Evolutionary conservation across 1,140 invertebrate species (phyloP).

Genomic region (Amyelois transitella): DNA sequence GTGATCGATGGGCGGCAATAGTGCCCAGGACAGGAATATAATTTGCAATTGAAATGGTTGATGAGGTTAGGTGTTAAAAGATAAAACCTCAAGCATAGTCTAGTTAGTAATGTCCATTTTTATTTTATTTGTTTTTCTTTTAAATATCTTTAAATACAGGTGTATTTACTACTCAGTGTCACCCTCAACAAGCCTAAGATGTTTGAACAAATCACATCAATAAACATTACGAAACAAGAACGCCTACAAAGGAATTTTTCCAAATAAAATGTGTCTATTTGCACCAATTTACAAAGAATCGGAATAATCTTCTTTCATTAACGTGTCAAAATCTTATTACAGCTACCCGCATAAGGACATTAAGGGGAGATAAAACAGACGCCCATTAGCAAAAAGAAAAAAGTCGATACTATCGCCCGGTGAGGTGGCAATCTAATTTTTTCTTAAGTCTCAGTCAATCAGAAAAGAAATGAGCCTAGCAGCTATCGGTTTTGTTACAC

Average conservation of each 20-base stretch:
- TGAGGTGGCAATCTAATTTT: conserved; percentile 71
- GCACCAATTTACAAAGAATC: conserved; percentile 23
- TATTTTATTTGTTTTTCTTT: too few species aligned
- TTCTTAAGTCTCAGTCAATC: conserved; percentile 59
- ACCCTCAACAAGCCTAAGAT: too few species aligned
- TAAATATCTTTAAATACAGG: too few species aligned
- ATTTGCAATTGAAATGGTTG: not conserved
- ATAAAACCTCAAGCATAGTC: too few species aligned
- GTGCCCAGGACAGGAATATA: not conserved
- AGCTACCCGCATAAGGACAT: conserved; percentile 67
- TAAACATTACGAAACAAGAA: not conserved
- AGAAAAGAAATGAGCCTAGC: conserved; percentile 62
- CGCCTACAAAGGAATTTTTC: not conserved
- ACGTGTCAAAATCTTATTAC: conserved; percentile 70
- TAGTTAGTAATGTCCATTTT: too few species aligned
- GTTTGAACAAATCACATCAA: too few species aligned
- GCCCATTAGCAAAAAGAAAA: conserved; percentile 63
- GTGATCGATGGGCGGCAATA: conserved; percentile 31
- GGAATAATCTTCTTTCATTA: conserved; percentile 46
- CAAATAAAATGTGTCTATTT: conserved; percentile 1
- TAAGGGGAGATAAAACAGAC: conserved; percentile 71
- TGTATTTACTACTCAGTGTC: too few species aligned
- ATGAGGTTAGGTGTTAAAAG: not conserved
- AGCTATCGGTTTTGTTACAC: conserved; percentile 19
- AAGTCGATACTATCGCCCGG: conserved; percentile 58